phyloP scores from a whole-genome alignment of 1,140 invertebrate species.

The Zaprionus africanus region DNA sequence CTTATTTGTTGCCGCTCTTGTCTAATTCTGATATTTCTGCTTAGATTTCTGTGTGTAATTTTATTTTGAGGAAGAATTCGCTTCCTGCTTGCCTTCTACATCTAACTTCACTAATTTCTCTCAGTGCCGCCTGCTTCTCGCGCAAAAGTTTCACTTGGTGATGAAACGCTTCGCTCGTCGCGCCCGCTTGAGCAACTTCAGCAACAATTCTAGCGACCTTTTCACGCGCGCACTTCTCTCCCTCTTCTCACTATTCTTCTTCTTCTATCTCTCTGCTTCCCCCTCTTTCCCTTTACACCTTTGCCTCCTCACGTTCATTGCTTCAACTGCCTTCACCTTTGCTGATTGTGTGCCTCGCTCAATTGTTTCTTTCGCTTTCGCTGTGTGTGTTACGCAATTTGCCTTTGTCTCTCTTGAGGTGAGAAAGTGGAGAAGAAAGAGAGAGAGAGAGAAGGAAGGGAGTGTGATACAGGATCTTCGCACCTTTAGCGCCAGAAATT shows the following conservation, averaged over 20 bases:
- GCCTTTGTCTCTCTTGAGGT: conserved; percentile 1
- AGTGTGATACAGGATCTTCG: neutral
- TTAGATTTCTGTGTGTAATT: too few species aligned
- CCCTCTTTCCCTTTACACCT: neutral
- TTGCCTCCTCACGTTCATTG: neutral
- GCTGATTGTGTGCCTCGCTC: neutral
- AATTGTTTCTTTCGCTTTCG: conserved; percentile 8
- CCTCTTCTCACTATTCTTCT: conserved; percentile 12
- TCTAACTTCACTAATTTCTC: neutral
- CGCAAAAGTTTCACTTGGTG: conserved; percentile 56
- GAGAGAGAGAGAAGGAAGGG: neutral
- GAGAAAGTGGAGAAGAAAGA: conserved; percentile 12
- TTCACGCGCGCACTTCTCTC: neutral
- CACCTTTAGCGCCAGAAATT: conserved; percentile 12
- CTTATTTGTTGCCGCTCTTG: neutral
- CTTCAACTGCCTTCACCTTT: conserved; percentile 1
- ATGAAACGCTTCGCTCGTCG: conserved; percentile 17
- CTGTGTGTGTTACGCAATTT: conserved; percentile 44
- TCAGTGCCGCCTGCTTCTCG: neutral
- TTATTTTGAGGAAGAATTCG: too few species aligned
- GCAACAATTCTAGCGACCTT: conserved; percentile 58
- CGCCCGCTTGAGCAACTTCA: conserved; percentile 32
- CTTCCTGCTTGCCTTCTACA: neutral
- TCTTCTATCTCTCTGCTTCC: neutral
- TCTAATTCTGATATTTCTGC: too few species aligned